Evolutionary conservation across 1,140 invertebrate genomes (phyloP), one percentile per base, ranked within the genome.

Genomic region (Philotrypesis tridentata): DNA sequence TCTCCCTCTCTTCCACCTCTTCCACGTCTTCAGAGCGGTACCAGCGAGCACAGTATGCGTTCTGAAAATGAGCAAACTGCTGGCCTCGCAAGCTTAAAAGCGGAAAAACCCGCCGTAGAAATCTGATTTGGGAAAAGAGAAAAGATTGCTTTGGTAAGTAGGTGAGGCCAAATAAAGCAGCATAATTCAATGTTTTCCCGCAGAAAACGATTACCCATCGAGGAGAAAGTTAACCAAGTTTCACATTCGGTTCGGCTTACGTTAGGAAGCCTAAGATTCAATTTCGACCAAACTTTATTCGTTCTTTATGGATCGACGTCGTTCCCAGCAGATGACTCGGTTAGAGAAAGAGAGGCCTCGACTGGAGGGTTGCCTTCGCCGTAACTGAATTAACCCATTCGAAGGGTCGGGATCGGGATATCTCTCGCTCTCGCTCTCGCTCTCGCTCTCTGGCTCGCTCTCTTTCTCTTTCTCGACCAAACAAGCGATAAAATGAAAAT

Each of bases 181-280:
- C n/a, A 25, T 23, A 65, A 65, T 25, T 25, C 61, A n/a, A 65
- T 9, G 9, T 65, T 65, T 23, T 65, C 23, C 23, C 4, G 27
- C n/a, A n/a, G 31, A 37, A 70, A 43, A 11, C 31, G 21, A 67
- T 67, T 40, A 43, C 17, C 33, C 84, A n/a, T n/a, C 60, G 79
- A n/a, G 74, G 79, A 93, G 93, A 94, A 37, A 93, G 93, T 92
- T 93, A 93, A 91, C 90, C 89, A 88, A 87, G 68, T 82, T 83
- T 83, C 76, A 84, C 86, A 85, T 83, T 85, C 84, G 80, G 81
- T 80, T 43, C 74, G 73, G 43, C 4, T 1, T 29, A 48, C 17
- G 6, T 77, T 48, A 23, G 60, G 43, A 55, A 75, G 74, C 33
- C n/a, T 77, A 77, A 82, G 75, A 82, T 79, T 82, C 75, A 82